Base-by-base conservation (phyloP, 2,113 vertebrate genomes). In the Platysteira castanea region DNA sequence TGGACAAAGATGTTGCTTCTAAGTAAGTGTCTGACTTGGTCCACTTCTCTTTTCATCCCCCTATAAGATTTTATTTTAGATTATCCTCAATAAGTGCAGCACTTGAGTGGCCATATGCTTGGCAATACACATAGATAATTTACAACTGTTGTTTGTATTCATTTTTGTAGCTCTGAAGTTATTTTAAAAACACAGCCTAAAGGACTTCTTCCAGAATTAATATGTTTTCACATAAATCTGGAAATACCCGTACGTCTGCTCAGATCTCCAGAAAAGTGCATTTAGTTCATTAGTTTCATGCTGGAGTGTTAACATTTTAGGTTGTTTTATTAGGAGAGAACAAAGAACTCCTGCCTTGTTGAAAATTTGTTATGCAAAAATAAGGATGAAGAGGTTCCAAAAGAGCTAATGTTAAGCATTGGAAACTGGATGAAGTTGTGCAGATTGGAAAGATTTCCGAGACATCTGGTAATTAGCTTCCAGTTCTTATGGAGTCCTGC, bases 261-360 rank as follows among this genome's bases (percentile, higher is more conserved):
- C 54, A 57, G 64, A 80, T 83, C 60, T 84, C 69, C 69, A 84
- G 87, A 91, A 91, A 95, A 92, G 59, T 89, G 35, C 30, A 14
- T 81, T 87, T 84, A 63, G 74, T 96, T 95, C 74, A 79, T 94
- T 89, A 74, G 71, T 83, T 83, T 95, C 79, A 88, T 70, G 87
- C 78, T 91, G 95, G 96, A 91, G 68, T 87, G 90, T 93, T 96
- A 93, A 95, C 88, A 35, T 89, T 96, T 95, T 89, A 93, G 70
- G 78, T 87, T 96, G 89, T 88, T 95, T 91, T 96, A 89, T 94
- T 95, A 92, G 75, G 67, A 61, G 47, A 93, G 79, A 94, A 91
- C 85, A 94, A 93, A 96, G 79, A 82, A 78, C 73, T 78, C 91
- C 90, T 75, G 84, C 77, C 65, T 84, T 82, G 81, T 91, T 87